Evolutionary conservation across 2,888 invertebrate species (phyloP).

Genomic region (Masnerella sp.): DNA sequence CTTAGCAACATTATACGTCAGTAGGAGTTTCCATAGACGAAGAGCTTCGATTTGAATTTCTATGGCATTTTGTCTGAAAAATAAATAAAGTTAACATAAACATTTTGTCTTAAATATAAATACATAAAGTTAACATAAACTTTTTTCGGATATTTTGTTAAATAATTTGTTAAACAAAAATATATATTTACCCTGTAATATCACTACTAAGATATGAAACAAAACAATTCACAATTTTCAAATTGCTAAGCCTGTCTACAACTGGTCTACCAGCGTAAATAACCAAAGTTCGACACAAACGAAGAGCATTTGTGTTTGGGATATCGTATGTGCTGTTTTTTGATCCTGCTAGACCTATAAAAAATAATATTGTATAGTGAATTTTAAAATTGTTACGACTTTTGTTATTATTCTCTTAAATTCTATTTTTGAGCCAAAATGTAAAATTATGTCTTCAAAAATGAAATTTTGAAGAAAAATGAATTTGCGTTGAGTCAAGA

Average conservation of each 20-base stretch:
- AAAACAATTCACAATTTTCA: constrained; percentile 80
- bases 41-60: constrained; percentile 72
- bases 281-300: constrained; percentile 85
- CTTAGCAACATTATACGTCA: constrained; percentile 65
- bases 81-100: no score
- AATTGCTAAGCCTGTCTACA: constrained; percentile 65
- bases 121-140: neutral
- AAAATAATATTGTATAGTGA: constrained; percentile 12
- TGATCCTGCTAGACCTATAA: constrained; percentile 22
- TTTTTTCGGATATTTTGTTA: neutral
- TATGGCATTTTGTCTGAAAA: constrained; percentile 51
- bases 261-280: constrained; percentile 72
- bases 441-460: no score
- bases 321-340: constrained; percentile 80
- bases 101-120: no score
- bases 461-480: no score
- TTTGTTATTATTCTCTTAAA: no score
- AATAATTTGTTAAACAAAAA: neutral
- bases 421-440: no score
- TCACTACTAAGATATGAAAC: constrained; percentile 80
- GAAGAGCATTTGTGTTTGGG: constrained; percentile 85
- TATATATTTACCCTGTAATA: constrained; percentile 68
- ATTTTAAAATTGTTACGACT: no score
- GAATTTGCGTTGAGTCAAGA: no score
- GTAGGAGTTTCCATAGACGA: constrained; percentile 71